phyloP scores from a whole-genome alignment of 2,888 invertebrate genomes.

The Drosophila gaucha region DNA sequence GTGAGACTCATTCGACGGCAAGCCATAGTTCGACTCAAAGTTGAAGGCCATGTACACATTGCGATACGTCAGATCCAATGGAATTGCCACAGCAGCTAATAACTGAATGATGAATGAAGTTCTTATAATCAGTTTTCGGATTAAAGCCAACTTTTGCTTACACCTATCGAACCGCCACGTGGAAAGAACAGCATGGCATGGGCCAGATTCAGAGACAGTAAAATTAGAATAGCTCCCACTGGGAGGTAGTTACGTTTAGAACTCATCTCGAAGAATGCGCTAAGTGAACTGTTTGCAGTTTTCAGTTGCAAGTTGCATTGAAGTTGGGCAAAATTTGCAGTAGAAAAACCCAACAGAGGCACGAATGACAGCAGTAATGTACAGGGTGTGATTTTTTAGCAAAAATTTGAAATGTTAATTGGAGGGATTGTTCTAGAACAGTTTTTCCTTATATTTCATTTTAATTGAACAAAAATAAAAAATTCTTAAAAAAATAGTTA shows the following conservation, averaged over 20 bases:
- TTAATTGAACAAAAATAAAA: no score
- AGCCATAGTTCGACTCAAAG: conserved; percentile 89
- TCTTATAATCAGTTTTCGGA: not conserved
- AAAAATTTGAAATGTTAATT: not conserved
- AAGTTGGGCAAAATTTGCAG: not conserved
- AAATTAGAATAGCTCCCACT: conserved; percentile 20
- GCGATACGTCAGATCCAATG: conserved; percentile 88
- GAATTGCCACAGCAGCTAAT: conserved; percentile 89
- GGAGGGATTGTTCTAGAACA: not conserved
- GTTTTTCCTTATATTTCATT: no score
- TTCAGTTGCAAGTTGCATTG: conserved; percentile 6
- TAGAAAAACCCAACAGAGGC: not conserved
- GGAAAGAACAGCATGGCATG: conserved; percentile 69
- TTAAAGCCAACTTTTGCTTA: conserved; percentile 40
- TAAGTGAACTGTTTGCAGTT: conserved; percentile 50
- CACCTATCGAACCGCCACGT: conserved; percentile 74
- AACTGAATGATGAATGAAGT: conserved; percentile 85
- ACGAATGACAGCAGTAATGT: not conserved
- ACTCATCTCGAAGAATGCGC: conserved; percentile 55
- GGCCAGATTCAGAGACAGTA: conserved; percentile 8
- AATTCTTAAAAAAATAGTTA: no score
- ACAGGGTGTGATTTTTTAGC: conserved; percentile 4
- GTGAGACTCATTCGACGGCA: conserved; percentile 87
- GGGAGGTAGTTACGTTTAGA: conserved; percentile 4
- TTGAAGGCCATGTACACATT: conserved; percentile 90